phyloP scores from a whole-genome alignment of 2,797 vertebrate species.

The Gymnodraco acuticeps region DNA sequence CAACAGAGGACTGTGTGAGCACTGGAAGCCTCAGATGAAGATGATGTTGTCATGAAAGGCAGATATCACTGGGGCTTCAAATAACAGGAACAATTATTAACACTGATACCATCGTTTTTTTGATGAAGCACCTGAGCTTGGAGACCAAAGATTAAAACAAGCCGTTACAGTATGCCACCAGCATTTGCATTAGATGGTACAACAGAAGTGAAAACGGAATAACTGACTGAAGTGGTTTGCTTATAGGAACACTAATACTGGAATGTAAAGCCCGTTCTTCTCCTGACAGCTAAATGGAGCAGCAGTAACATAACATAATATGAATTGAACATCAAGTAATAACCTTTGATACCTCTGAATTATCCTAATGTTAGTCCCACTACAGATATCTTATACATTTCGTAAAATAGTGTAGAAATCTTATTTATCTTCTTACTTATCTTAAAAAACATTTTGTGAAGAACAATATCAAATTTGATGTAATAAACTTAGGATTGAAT shows the following conservation, averaged over 20 bases:
- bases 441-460: background rate
- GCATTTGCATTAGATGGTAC: constrained; percentile 21
- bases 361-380: background rate
- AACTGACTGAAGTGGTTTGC: constrained; percentile 5
- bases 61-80: constrained; percentile 5
- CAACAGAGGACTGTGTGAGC: background rate
- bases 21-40: background rate
- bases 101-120: background rate
- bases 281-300: background rate
- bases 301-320: background rate
- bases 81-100: constrained; percentile 14
- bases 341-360: background rate
- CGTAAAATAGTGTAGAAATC: constrained; percentile 1
- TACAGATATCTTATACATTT: background rate
- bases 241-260: constrained; percentile 10
- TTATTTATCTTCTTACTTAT: background rate
- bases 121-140: constrained; percentile 16
- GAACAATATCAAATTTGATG: background rate
- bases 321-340: constrained; percentile 7
- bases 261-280: background rate
- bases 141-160: constrained; percentile 14
- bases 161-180: constrained; percentile 7
- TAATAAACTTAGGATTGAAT: background rate
- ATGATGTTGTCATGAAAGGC: constrained; percentile 2
- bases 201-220: constrained; percentile 18